Evolutionary conservation across 2,888 invertebrate genomes (phyloP), one percentile per base, ranked within the genome.

Genomic region (Nasonia oneida): DNA sequence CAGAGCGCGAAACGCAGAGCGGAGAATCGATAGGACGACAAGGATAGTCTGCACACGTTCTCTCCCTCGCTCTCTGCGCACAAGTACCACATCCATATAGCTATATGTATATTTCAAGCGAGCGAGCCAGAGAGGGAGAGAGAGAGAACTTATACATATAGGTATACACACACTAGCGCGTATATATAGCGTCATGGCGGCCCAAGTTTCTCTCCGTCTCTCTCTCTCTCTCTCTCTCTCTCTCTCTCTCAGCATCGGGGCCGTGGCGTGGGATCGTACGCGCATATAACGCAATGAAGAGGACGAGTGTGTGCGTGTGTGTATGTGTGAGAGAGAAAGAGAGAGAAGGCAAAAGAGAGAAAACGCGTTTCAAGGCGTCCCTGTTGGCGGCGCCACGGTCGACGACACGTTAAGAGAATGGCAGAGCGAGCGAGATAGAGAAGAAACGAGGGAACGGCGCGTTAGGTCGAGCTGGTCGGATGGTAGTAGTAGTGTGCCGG

Each of bases 301-400:
- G 61, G 29, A 50, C 8, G 67, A 50, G 50, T 29, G 67, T 29
- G 83, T 53, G 80, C 75, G 71, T 53, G 77, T 47, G 81, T 74
- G 61, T 70, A 29, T 29, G 77, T 61, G 61, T 61, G 78, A 61
- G 80, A 37, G 80, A 57, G 42, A 39, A 12, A 47, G 73, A 18
- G 18, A 39, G 71, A 33, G 15, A 39, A 76, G 57, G 53, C 33
- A 76, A 77, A 39, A 77, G 76, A 77, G 81, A 85, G 78, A 78
- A 77, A 71, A 76, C 47, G 77, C 64, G 85, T 86, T 88, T 87
- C 79, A 82, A 85, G 88, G 89, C 89, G 89, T 89, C 88, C 87
- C 88, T 88, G 87, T 84, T 86, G 88, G 88, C 77, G 89, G 89
- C 89, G 89, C 89, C 82, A 86, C 81, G 57, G 86, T 88, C 88